Conservation (phyloP, 2,888 invertebrate species). For the Cacoxenus indagator region DNA sequence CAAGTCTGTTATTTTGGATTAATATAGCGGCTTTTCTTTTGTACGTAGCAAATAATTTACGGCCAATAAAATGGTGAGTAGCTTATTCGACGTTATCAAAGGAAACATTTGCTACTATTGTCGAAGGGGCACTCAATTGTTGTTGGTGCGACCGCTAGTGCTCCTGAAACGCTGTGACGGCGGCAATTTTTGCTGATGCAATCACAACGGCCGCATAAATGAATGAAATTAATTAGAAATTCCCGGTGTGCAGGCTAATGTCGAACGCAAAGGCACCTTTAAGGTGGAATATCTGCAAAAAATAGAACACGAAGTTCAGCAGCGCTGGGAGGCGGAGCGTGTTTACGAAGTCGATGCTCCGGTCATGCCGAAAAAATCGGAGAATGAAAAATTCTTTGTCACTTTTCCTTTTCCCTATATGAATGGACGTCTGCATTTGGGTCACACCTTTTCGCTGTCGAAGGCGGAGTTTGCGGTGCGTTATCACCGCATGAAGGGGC, state of each 20-base stretch:
- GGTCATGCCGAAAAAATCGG: conserved; percentile 72
- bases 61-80: too few species aligned
- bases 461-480: conserved; percentile 98
- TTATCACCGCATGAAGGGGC: conserved; percentile 93
- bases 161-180: too few species aligned
- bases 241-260: conserved; percentile 53
- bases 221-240: neutral
- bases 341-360: conserved; percentile 88
- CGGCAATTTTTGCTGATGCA: neutral
- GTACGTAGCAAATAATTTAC: too few species aligned
- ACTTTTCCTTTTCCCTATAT: conserved; percentile 99
- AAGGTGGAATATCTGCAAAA: conserved; percentile 93
- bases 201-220: neutral
- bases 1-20: too few species aligned
- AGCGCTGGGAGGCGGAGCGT: conserved; percentile 86
- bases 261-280: conserved; percentile 92
- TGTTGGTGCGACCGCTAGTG: too few species aligned
- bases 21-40: too few species aligned
- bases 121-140: too few species aligned
- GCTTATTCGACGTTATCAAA: too few species aligned
- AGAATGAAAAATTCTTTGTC: conserved; percentile 87
- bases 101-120: too few species aligned
- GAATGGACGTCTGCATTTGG: conserved; percentile 98
- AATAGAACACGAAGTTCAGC: conserved; percentile 89
- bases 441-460: conserved; percentile 96